These are phyloP conservation scores for Pandemis heparana DNA, from an alignment of 2,888 invertebrate genomes.

Conservation along the genomic window DNA sequence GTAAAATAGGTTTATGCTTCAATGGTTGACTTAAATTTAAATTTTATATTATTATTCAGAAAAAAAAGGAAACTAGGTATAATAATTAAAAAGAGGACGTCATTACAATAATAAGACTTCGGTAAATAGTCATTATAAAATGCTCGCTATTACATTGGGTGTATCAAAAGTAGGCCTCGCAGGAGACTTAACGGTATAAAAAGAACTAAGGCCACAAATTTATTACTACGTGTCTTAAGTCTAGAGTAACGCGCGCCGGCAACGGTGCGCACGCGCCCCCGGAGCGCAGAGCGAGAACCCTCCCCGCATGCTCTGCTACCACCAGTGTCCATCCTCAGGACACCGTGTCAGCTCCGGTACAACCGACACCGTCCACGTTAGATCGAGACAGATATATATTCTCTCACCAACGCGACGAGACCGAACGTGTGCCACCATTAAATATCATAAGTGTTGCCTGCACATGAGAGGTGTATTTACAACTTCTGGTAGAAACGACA, in stretches of 20 bases:
- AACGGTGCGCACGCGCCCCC: conserved; percentile 33
- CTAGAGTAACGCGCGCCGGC: conserved; percentile 61
- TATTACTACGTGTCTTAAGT: conserved; percentile 75
- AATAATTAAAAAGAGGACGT: conserved; percentile 73
- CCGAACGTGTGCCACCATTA: conserved; percentile 1
- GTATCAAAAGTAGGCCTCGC: conserved; percentile 54
- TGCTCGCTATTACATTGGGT: conserved; percentile 66
- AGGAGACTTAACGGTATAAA: conserved; percentile 65
- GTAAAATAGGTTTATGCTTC: conserved; percentile 85
- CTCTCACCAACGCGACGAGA: not conserved
- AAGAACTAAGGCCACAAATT: conserved; percentile 79
- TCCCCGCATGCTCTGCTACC: not conserved
- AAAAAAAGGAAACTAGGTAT: conserved; percentile 60
- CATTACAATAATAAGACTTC: conserved; percentile 72
- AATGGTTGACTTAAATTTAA: conserved; percentile 85
- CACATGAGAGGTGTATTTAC: conserved; percentile 63
- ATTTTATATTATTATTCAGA: conserved; percentile 84
- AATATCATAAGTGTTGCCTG: conserved; percentile 25
- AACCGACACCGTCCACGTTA: not conserved
- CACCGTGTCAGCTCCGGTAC: not conserved
- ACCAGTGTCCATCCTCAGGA: not conserved
- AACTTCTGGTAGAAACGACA: conserved; percentile 48
- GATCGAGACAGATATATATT: conserved; percentile 3
- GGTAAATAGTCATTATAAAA: conserved; percentile 76
- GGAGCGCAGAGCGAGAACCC: not conserved